A percentile compares a stretch with the other conserved stretches of the same genome.
Conservation (phyloP, 2,113 vertebrate species). For the Anthoscopus minutus region DNA sequence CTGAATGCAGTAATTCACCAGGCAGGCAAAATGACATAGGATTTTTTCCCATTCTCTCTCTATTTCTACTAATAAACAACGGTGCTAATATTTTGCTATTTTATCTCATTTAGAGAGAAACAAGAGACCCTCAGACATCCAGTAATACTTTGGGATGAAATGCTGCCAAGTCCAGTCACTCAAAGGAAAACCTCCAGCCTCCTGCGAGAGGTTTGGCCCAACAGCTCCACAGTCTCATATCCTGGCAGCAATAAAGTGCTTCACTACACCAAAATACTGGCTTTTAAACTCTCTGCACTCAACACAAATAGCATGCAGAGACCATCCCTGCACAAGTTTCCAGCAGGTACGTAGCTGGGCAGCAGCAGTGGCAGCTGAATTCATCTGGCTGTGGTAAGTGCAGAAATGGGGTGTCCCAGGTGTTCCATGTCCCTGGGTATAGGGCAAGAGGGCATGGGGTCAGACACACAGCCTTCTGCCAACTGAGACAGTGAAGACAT, state of each 20-base stretch:
- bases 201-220: neutral
- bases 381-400: neutral
- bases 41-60: neutral
- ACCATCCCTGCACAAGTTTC: neutral
- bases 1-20: neutral
- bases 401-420: neutral
- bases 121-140: neutral
- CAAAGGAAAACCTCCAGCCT: neutral
- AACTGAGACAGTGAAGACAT: neutral
- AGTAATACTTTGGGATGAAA: neutral
- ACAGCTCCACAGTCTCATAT: neutral
- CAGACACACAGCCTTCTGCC: neutral
- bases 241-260: neutral
- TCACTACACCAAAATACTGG: neutral
- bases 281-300: neutral
- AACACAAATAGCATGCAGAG: neutral
- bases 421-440: neutral
- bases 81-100: neutral
- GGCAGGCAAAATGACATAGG: neutral
- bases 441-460: neutral
- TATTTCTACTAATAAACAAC: neutral
- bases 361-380: neutral
- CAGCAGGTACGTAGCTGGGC: neutral
- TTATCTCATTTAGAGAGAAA: neutral
- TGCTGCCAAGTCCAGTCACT: neutral